Base-by-base conservation (phyloP, 1,140 invertebrate genomes). In the Polypedilum pembai region DNA sequence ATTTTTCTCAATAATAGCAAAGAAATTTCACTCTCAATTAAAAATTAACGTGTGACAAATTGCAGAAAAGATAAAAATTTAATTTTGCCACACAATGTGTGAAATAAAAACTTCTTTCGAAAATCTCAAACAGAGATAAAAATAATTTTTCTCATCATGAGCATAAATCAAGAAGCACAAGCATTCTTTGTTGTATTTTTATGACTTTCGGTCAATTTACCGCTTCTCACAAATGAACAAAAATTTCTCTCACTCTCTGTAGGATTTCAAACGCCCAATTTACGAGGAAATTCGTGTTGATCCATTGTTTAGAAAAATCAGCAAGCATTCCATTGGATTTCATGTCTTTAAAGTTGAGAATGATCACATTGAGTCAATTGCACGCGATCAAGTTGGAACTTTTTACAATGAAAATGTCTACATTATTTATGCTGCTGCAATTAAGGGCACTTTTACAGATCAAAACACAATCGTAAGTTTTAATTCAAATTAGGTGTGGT, bases 341-440 rank as follows among this genome's bases (percentile, higher is more conserved):
- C 85, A 90, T 45, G 85, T 94, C 7, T 95, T 92, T 92, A 88
- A 88, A 82, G 87, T 94, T 74, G 91, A 94, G 83, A 92, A 94
- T 78, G 85, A 94, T 78, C 87, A 89, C 41, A 86, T 94, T 8
- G 89, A 92, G 69, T 84, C 92, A 15, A 83, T 95, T 12, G 87
- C 92, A 20, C 87, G 87, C 78, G 87, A 89, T 74, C 89, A 93
- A 79, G 92, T 93, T 83, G 94, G 94, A 21, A 90, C 86, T 73
- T 96, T 96, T 83, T 90, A 91, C 81, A 90, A 92, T 78, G 90
- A 90, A 33, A 93, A 95, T 76, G 92, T 92, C 0, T 96, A 96
- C 82, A 88, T 96, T 73, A 85, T 96, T 76, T 92, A 94, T 79
- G 91, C 91, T 12, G 91, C 92, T 73, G 91, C 89, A 0, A 84